Evolutionary conservation across 2,113 vertebrate genomes (phyloP).

Genomic region (Onychorhynchus coronatus): DNA sequence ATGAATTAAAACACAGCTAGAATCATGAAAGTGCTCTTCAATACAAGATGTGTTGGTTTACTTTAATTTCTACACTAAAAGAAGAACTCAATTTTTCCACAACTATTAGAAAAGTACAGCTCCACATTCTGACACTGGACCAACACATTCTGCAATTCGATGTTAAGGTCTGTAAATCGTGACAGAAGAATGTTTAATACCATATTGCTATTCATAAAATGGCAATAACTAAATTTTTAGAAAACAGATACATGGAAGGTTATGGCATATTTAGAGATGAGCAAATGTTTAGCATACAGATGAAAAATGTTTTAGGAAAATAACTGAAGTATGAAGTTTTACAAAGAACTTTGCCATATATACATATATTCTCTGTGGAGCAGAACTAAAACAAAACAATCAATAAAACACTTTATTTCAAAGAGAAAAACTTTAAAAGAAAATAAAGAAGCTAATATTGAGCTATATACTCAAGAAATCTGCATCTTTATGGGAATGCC

Average conservation of each 20-base stretch:
- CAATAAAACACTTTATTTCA: neutral
- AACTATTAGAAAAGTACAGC: neutral
- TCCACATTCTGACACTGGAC: neutral
- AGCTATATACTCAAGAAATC: neutral
- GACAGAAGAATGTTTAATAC: neutral
- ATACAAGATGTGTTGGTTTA: neutral
- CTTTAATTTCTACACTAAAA: neutral
- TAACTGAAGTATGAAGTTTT: neutral
- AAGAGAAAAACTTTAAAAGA: neutral
- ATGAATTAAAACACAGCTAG: neutral
- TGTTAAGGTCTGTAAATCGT: neutral
- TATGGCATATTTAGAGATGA: neutral
- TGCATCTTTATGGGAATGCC: neutral
- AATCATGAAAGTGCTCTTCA: neutral
- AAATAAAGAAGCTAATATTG: neutral
- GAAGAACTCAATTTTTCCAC: neutral
- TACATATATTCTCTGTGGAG: neutral
- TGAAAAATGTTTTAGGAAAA: neutral
- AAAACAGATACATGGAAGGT: neutral
- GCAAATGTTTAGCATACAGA: neutral
- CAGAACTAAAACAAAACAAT: neutral
- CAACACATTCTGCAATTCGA: neutral
- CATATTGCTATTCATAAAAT: neutral
- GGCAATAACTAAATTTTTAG: neutral
- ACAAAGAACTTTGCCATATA: neutral